A percentile compares a stretch with the other conserved stretches of the same genome.
phyloP scores from a whole-genome alignment of 2,888 invertebrate genomes.

The Drosophila nr. perissopoda region DNA sequence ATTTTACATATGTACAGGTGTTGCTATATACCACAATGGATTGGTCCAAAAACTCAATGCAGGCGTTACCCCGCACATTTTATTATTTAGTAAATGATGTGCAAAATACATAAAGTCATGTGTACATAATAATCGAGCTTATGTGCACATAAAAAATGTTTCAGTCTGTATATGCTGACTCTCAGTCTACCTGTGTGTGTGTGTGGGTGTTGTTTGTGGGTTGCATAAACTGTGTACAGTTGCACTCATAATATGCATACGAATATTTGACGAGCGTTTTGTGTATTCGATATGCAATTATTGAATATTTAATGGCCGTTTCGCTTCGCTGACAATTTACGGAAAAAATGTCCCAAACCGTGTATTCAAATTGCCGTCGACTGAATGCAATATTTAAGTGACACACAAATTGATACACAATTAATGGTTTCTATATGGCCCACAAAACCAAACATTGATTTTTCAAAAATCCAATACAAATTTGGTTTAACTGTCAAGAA shows the following conservation, averaged over 20 bases:
- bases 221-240: constrained; percentile 46
- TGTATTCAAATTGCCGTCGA: neutral
- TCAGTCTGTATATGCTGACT: constrained; percentile 5
- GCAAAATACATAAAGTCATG: constrained; percentile 17
- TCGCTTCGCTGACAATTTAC: constrained; percentile 7
- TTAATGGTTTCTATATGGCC: neutral
- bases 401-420: constrained; percentile 7
- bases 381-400: neutral
- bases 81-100: constrained; percentile 48
- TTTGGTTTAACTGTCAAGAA: neutral
- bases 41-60: constrained; percentile 27
- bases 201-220: neutral
- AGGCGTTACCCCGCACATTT: constrained; percentile 17
- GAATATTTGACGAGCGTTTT: constrained; percentile 52
- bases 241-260: constrained; percentile 33
- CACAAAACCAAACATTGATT: neutral
- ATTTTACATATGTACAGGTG: constrained; percentile 32
- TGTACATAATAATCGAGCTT: constrained; percentile 42
- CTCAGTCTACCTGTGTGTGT: neutral
- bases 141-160: constrained; percentile 45
- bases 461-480: neutral
- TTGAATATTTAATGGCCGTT: constrained; percentile 45
- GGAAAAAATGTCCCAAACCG: neutral
- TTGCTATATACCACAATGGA: constrained; percentile 7
- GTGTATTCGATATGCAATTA: constrained; percentile 57